Conservation (phyloP, 2,113 vertebrate species). For the Arothron firmamentum region DNA sequence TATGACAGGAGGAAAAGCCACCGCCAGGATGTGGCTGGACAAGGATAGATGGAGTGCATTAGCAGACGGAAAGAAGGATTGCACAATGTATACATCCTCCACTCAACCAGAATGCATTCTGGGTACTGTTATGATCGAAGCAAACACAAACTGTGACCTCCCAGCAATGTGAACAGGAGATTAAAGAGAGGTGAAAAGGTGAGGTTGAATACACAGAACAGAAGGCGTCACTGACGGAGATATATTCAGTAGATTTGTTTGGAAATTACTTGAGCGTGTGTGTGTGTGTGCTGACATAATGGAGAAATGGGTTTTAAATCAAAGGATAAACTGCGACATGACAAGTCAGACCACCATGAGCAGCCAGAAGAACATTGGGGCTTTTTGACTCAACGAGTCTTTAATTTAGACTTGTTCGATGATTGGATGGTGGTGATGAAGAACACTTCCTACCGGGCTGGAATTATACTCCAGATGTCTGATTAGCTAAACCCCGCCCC, state of each 20-base stretch:
- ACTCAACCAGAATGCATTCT: conserved; percentile 21
- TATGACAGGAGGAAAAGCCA: background rate
- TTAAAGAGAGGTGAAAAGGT: conserved; percentile 5
- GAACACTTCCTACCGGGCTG: background rate
- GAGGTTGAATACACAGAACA: conserved; percentile 7
- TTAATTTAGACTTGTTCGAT: background rate
- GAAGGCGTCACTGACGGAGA: background rate
- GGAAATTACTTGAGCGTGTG: conserved; percentile 7
- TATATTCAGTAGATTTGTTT: conserved; percentile 15
- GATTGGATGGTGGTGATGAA: background rate
- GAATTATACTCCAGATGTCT: too few relatives aligned
- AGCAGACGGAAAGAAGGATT: conserved; percentile 7
- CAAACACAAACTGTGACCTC: conserved; percentile 56
- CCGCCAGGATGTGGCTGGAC: conserved; percentile 1
- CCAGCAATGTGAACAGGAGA: conserved; percentile 22
- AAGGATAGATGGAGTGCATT: background rate
- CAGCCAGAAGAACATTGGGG: background rate
- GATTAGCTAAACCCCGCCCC: background rate
- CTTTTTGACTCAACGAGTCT: background rate
- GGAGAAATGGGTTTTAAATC: conserved; percentile 23
- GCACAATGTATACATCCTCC: conserved; percentile 3
- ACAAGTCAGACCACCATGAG: conserved; percentile 30
- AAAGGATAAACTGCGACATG: conserved; percentile 23
- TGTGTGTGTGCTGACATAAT: conserved; percentile 13
- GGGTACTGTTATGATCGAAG: conserved; percentile 45